A percentile compares a stretch with the other conserved stretches of the same genome.
Conservation (phyloP, 2,888 invertebrate genomes). For the Arge pagana region DNA sequence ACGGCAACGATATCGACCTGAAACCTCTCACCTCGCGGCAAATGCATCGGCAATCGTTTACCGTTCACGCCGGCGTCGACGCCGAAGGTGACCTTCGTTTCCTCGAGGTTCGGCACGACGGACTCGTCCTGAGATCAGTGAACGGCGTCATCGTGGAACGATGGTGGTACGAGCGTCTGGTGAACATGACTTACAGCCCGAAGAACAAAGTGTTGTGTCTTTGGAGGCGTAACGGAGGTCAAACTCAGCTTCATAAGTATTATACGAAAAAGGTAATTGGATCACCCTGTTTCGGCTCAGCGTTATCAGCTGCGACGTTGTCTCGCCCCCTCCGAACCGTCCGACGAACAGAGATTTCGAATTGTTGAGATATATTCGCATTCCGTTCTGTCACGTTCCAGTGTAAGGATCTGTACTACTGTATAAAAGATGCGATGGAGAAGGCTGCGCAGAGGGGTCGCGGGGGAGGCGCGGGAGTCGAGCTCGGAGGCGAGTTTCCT, state of each 20-base stretch:
- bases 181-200: constrained; percentile 99
- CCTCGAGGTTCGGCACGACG: constrained; percentile 96
- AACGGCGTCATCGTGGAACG: constrained; percentile 88
- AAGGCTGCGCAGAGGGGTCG: constrained; percentile 73
- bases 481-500: constrained; percentile 95
- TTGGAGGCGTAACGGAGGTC: constrained; percentile 93
- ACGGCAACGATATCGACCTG: constrained; percentile 96
- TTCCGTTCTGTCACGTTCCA: constrained; percentile 62
- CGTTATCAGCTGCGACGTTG: not conserved
- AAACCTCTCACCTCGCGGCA: constrained; percentile 94
- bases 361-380: constrained; percentile 14
- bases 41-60: constrained; percentile 96
- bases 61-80: constrained; percentile 95
- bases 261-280: constrained; percentile 98
- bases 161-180: constrained; percentile 99
- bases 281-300: not conserved
- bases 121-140: constrained; percentile 80
- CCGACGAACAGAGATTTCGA: constrained; percentile 1
- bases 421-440: constrained; percentile 99
- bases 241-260: constrained; percentile 96
- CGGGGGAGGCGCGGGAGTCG: constrained; percentile 76
- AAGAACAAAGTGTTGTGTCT: constrained; percentile 96
- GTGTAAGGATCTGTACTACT: constrained; percentile 98
- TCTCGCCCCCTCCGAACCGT: not conserved
- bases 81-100: constrained; percentile 86